phyloP scores from a whole-genome alignment of 2,888 invertebrate species.

The Dioctria linearis region DNA sequence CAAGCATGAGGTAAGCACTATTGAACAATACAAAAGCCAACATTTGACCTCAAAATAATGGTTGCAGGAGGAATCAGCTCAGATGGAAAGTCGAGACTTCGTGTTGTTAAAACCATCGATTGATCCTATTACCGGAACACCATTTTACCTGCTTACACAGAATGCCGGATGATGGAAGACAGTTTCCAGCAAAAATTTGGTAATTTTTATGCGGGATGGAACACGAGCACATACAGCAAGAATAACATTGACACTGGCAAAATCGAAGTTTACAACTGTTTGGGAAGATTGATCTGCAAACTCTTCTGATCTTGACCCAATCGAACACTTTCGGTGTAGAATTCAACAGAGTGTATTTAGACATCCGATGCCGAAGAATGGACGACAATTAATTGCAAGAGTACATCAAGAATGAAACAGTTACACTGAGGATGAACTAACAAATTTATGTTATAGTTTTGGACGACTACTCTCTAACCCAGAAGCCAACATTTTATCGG shows the following conservation, averaged over 20 bases:
- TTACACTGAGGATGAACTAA: constrained; percentile 2
- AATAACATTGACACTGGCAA: background rate
- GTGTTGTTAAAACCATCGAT: no score
- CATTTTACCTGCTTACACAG: background rate
- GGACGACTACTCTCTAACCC: no score
- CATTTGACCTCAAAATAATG: no score
- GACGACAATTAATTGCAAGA: background rate
- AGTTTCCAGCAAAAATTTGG: background rate
- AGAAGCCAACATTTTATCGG: no score
- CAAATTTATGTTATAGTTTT: background rate
- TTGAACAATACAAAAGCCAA: background rate
- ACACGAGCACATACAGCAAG: background rate
- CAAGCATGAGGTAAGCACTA: background rate
- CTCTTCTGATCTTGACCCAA: background rate
- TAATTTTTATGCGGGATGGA: background rate
- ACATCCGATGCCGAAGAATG: constrained; percentile 1
- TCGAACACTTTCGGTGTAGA: background rate
- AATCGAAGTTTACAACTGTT: background rate
- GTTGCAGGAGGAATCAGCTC: no score
- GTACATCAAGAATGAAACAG: background rate
- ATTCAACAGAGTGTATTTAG: background rate
- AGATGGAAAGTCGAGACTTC: no score
- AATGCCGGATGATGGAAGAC: background rate
- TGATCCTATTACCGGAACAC: no score
- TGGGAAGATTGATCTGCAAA: background rate